Evolutionary conservation across 1,140 invertebrate genomes (phyloP), one percentile per base, ranked within the genome.

Genomic region (Cydia fagiglandana): DNA sequence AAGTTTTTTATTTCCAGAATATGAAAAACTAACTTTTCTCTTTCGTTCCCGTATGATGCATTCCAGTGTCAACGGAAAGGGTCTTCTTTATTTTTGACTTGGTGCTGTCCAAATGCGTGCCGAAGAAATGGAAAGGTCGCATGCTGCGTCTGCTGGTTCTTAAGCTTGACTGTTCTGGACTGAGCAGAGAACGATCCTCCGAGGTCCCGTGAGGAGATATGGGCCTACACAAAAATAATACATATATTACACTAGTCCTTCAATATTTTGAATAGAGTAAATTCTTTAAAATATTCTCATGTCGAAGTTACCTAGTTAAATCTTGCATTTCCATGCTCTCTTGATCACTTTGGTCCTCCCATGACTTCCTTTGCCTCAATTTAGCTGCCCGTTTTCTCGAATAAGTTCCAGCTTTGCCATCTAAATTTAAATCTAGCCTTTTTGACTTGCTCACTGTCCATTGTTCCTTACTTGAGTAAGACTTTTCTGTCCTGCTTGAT

Each of bases 51-150:
- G 92, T 93, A 73, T 91, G 93, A 84, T 93, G 93, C 86, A 93
- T 93, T 15, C 93, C 93, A 5, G 93, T 93, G 64, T 93, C 93
- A n/a, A 93, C 92, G 0, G 91, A 93, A 0, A 93, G 78, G 1
- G 92, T 93, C 78, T 93, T 93, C 80, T 93, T 93, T 34, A 93
- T 93, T 80, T 92, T 93, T 2, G 87, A 85, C 61, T 87, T 93
- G 4, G 89, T 90, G 76, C 77, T 88, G 76, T 93, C 91, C 0
- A 93, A 83, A 64, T 93, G 93, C 0, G 87, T 84, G 0, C 92
- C 92, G 50, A 93, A 93, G 68, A 93, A 90, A 73, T 93, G 92
- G 75, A 93, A 93, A 0, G 87, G 83, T 73, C 88, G 87, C 47
- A 88, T 80, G 70, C 81, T 83, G 30, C 88, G 84, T 64, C 84